Evolutionary conservation across 2,113 vertebrate genomes (phyloP).

Genomic region (Saguinus midas): DNA sequence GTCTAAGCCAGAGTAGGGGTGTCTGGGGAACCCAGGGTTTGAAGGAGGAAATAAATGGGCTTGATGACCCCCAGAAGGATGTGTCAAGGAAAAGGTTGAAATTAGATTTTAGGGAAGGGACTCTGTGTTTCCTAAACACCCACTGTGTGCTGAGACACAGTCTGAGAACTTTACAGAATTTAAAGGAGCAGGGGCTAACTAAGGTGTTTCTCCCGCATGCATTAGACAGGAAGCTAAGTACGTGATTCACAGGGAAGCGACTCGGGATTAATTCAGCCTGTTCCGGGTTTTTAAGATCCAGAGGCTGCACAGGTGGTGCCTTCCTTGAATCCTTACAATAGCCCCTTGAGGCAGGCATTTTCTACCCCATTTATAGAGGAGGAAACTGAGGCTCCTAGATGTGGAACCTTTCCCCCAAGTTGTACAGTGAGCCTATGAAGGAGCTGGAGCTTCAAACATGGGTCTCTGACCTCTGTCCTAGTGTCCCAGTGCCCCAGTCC

Average conservation of each 20-base stretch:
- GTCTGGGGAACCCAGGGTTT: not conserved
- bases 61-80: not conserved
- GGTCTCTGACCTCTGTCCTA: conserved; percentile 40
- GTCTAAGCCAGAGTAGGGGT: not conserved
- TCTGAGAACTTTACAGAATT: not conserved
- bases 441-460: conserved; percentile 57
- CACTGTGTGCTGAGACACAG: not conserved
- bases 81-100: conserved; percentile 30
- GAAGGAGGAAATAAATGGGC: conserved; percentile 28
- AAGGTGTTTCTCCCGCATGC: not conserved
- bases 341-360: not conserved
- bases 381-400: conserved; percentile 30
- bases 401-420: not conserved
- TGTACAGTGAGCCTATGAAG: not conserved
- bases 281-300: not conserved
- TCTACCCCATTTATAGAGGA: conserved; percentile 11
- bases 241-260: not conserved
- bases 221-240: not conserved
- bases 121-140: conserved; percentile 86
- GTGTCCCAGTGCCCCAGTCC: conserved; percentile 24
- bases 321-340: not conserved
- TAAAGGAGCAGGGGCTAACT: not conserved
- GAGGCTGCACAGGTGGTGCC: not conserved
- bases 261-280: not conserved
- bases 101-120: conserved; percentile 85